These are phyloP conservation scores for Aspidiotus rigidus DNA, from an alignment of 2,888 invertebrate species.

Conservation along the genomic window DNA sequence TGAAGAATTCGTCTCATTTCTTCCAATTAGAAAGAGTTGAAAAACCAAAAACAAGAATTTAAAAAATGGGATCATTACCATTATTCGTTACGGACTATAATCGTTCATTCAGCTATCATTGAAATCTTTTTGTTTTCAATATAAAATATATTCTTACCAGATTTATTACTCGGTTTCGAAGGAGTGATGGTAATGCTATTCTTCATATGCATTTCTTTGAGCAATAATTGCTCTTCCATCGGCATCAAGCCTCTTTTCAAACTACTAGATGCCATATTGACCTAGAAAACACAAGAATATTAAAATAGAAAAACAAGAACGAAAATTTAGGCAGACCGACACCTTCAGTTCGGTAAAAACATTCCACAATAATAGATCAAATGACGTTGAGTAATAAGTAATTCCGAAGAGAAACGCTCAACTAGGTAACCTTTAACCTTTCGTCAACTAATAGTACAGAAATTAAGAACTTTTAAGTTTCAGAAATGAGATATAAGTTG, in stretches of 20 bases:
- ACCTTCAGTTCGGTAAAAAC: not conserved
- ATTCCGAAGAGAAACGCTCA: too few species aligned
- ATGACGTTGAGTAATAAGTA: not conserved
- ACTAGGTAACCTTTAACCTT: too few species aligned
- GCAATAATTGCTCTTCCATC: slow-evolving; percentile 19
- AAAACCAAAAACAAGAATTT: too few species aligned
- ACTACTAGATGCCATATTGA: slow-evolving; percentile 17
- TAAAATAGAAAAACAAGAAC: not conserved
- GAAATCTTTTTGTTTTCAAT: too few species aligned
- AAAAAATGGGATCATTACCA: too few species aligned
- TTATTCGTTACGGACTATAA: too few species aligned
- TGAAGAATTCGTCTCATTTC: too few species aligned
- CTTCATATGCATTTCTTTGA: slow-evolving; percentile 24
- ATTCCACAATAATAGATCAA: not conserved
- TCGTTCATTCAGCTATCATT: too few species aligned
- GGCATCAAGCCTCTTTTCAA: slow-evolving; percentile 4
- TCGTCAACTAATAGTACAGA: too few species aligned
- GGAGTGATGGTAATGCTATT: slow-evolving; percentile 18
- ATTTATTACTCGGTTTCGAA: slow-evolving; percentile 12
- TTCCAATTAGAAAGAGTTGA: too few species aligned
- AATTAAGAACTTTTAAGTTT: too few species aligned
- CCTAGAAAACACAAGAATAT: not conserved
- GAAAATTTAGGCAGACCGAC: not conserved
- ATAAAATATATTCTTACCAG: slow-evolving; percentile 10
- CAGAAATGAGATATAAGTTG: too few species aligned